phyloP scores from a whole-genome alignment of 2,113 vertebrate genomes.

The human (Homo sapiens) region GRCh38 chrX:124857001-124857500 shows the following conservation, averaged over 20 bases:
- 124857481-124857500: not conserved
- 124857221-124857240: constrained; percentile 23
- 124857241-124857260: not conserved
- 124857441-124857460: not conserved
- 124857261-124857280: not conserved
- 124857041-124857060: not conserved
- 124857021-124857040: not conserved
- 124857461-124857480: not conserved
- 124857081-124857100: not conserved
- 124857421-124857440: not conserved
- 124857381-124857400: not conserved
- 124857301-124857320: not conserved
- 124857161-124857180: constrained; percentile 32
- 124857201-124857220: constrained; percentile 7
- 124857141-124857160: not conserved
- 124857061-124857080: not conserved
- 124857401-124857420: not conserved
- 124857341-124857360: not conserved
- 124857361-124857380: not conserved
- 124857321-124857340: not conserved
- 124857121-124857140: not conserved
- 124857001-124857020: not conserved
- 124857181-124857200: constrained; percentile 5
- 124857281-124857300: not conserved
- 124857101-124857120: not conserved